Base-by-base conservation (phyloP, 2,888 invertebrate species). In the Notodonta dromedarius region DNA sequence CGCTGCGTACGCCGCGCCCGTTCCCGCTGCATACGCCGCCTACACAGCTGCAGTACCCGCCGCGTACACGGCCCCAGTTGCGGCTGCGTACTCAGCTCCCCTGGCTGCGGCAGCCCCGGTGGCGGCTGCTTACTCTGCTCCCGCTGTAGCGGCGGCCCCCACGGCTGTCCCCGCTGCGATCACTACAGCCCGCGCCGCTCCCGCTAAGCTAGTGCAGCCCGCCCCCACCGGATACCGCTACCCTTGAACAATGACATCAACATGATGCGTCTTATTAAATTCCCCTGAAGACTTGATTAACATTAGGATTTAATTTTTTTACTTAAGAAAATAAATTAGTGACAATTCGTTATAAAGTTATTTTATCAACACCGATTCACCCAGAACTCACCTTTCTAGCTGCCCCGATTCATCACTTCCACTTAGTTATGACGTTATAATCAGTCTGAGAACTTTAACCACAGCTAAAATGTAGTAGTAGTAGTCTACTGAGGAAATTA, bases 141-240 rank as follows among this genome's bases (percentile, higher is more conserved):
- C 53, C 16, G 56, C 24, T 58, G 56, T 13, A n/a, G 56, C 13
- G 58, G 62, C 54, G 65, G 74, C 5, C 68, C 73, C 6, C 71
- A 75, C 53, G 60, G 65, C 35, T 63, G 63, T 68, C 48, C 60
- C 67, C 12, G 64, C 63, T 4, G 66, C 67, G 11, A 70, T 67
- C 61, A 59, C 65, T 8, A 61, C 70, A 12, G 63, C 70, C 44
- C 60, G 66, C 67, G 50, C 67, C 13, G 48, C 55, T 56, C 73
- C 96, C 93, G 90, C 96, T 93, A 81, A 96, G 77, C n/a, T 95
- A 88, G 83, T 96, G 91, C 74, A 96, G 90, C 86, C 77, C 59
- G 79, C 79, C 51, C 82, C 81, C 56, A 86, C 87, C 46, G 88
- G 87, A 58, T 88, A 89, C 80, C 83, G 88, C 59, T 89, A 90